Percentiles rank a stretch among this genome's conserved stretches.
These are phyloP conservation scores for Epicampocera succincta DNA, from an alignment of 2,888 invertebrate species.

Conservation along the genomic window DNA sequence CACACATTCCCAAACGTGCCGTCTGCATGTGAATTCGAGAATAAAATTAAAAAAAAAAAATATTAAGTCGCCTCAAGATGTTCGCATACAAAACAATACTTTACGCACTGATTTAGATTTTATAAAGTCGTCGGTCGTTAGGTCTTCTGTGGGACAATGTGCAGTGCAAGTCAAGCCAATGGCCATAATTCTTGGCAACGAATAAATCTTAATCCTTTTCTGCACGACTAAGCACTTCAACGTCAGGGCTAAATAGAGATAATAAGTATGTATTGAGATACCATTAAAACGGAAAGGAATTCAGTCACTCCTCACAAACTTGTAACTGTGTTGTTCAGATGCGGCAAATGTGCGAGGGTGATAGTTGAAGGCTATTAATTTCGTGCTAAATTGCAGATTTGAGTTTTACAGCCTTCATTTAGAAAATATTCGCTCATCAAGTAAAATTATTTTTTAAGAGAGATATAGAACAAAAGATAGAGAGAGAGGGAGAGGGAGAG, in stretches of 20 bases:
- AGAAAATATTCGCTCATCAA: too few relatives aligned
- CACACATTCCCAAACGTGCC: too few relatives aligned
- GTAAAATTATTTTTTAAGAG: too few relatives aligned
- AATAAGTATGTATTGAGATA: slow-evolving; percentile 39
- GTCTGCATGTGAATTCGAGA: too few relatives aligned
- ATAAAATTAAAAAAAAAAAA: neutral
- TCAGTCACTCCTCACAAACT: neutral
- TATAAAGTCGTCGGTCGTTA: slow-evolving; percentile 4
- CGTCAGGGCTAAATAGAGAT: slow-evolving; percentile 43
- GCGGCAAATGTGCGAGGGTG: slow-evolving; percentile 9
- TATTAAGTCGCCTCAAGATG: slow-evolving; percentile 29
- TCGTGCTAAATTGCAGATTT: too few relatives aligned
- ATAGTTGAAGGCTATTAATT: neutral
- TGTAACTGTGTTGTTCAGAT: slow-evolving; percentile 16
- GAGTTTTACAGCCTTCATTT: too few relatives aligned
- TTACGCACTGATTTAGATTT: slow-evolving; percentile 26
- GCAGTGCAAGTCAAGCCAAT: slow-evolving; percentile 54
- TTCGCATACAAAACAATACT: slow-evolving; percentile 1
- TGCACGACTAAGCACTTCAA: slow-evolving; percentile 60
- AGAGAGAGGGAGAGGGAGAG: too few relatives aligned
- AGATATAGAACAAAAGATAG: too few relatives aligned
- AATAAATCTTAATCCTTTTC: slow-evolving; percentile 69
- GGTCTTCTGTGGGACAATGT: slow-evolving; percentile 11
- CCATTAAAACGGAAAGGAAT: slow-evolving; percentile 10
- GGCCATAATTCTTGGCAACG: slow-evolving; percentile 66